These are phyloP conservation scores for Phoronis australis DNA, from an alignment of 2,888 invertebrate species.

Conservation along the genomic window DNA sequence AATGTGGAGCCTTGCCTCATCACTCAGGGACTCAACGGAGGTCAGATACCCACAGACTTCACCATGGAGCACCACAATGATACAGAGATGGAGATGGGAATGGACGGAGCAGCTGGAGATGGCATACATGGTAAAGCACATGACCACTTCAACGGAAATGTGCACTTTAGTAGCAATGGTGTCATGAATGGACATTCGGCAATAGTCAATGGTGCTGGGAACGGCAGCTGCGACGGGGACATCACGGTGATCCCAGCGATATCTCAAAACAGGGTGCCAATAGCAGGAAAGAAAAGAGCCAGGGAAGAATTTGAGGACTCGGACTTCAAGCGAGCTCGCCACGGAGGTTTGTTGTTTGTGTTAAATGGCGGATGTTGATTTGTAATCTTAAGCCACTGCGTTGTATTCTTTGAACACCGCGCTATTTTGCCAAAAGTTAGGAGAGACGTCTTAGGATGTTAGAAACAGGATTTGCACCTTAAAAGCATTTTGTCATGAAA, in stretches of 20 bases:
- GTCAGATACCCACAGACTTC: conserved; percentile 6
- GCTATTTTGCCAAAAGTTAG: no score
- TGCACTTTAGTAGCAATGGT: not conserved
- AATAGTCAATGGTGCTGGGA: not conserved
- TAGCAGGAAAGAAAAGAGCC: conserved; percentile 31
- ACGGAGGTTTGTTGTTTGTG: no score
- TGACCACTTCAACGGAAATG: not conserved
- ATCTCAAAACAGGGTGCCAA: conserved; percentile 14
- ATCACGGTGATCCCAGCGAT: conserved; percentile 14
- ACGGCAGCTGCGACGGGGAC: conserved; percentile 8
- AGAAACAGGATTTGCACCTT: no score
- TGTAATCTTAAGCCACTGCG: no score
- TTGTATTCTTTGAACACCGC: no score
- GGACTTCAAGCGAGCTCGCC: conserved; percentile 18
- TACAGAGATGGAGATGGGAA: conserved; percentile 23
- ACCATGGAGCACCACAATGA: conserved; percentile 9
- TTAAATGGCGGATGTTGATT: no score
- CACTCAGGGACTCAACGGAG: conserved; percentile 16
- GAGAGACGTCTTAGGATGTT: no score
- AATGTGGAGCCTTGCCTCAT: not conserved
- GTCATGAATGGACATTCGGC: not conserved
- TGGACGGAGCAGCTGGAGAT: not conserved
- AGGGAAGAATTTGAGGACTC: conserved; percentile 27
- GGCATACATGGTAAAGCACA: not conserved
- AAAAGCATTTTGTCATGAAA: no score